Conservation (phyloP, 2,113 vertebrate species). For the Pandion haliaetus region DNA sequence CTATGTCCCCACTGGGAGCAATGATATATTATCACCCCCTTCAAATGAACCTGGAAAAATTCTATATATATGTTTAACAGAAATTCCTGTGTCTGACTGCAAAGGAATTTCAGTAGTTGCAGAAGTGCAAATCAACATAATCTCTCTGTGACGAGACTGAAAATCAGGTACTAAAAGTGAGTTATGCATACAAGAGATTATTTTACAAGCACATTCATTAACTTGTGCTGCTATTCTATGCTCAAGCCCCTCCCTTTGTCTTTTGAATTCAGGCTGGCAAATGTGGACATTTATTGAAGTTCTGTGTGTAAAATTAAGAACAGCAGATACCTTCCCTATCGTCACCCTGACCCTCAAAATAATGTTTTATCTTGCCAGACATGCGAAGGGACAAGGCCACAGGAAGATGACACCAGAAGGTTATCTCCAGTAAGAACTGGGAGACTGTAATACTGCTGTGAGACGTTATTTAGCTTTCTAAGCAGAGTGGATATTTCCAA, state of each 20-base stretch:
- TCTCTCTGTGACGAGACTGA: background rate
- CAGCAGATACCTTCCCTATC: background rate
- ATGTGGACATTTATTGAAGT: background rate
- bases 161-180: background rate
- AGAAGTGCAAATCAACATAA: background rate
- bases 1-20: constrained; percentile 8
- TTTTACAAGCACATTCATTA: background rate
- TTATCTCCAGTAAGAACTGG: background rate
- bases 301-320: background rate
- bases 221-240: background rate
- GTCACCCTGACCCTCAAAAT: background rate
- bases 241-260: background rate
- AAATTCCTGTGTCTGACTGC: background rate
- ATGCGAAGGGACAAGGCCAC: background rate
- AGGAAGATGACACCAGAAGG: background rate
- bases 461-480: background rate
- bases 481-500: background rate
- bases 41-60: constrained; percentile 4
- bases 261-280: background rate
- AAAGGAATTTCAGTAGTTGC: background rate
- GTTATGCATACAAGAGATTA: background rate
- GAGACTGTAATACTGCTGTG: background rate
- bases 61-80: background rate
- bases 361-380: background rate
- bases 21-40: constrained; percentile 11